Conservation (phyloP, 2,113 vertebrate genomes). For the Naja naja region DNA sequence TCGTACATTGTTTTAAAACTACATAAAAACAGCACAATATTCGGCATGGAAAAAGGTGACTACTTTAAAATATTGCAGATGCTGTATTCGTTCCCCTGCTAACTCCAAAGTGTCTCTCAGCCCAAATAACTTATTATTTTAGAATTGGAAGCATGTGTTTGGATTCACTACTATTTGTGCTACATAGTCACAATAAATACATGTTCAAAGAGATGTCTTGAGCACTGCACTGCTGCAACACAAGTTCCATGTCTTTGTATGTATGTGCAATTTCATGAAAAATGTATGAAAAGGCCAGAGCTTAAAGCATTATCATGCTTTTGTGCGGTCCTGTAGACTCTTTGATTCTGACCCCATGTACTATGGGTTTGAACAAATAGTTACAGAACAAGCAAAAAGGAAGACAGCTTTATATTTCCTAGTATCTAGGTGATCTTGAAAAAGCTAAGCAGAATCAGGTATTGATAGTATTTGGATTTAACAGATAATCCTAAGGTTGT, state of each 20-base stretch:
- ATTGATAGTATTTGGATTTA: neutral
- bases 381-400: neutral
- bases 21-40: neutral
- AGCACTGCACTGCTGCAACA: neutral
- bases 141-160: neutral
- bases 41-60: neutral
- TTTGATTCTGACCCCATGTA: neutral
- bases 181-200: neutral
- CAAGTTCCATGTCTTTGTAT: neutral
- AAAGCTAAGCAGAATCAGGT: neutral
- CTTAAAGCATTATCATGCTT: neutral
- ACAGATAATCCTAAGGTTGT: neutral
- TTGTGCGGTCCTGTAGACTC: neutral
- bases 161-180: neutral
- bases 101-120: neutral
- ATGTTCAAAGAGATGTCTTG: neutral
- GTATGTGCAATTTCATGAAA: neutral
- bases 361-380: neutral
- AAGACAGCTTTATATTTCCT: neutral
- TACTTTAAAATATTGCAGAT: neutral
- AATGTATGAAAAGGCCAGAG: neutral
- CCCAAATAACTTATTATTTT: neutral
- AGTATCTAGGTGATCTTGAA: neutral
- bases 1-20: no score
- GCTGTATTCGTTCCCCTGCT: neutral